phyloP scores from a whole-genome alignment of 2,797 vertebrate species.

The Siniperca undulata region DNA sequence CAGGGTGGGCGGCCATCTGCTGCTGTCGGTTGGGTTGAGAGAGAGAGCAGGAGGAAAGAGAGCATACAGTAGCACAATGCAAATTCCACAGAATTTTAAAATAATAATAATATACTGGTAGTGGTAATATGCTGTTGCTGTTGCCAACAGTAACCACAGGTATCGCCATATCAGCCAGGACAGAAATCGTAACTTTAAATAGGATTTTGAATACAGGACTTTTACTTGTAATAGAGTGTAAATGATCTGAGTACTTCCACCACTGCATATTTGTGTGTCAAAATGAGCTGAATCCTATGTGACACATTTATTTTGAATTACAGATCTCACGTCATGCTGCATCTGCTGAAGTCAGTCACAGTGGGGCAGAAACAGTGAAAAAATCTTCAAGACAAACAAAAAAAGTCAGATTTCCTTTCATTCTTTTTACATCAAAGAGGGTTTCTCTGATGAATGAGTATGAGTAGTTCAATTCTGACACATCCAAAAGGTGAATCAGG shows the following conservation, averaged over 20 bases:
- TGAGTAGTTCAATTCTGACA: background rate
- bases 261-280: slow-evolving; percentile 5
- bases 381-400: slow-evolving; percentile 14
- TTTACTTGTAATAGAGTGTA: background rate
- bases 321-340: background rate
- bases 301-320: background rate
- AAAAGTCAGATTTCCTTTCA: slow-evolving; percentile 5
- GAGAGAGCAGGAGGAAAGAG: too few relatives aligned
- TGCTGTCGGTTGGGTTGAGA: too few relatives aligned
- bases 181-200: background rate
- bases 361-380: background rate
- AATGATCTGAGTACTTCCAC: background rate
- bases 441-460: background rate
- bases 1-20: too few relatives aligned
- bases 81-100: too few relatives aligned
- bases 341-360: slow-evolving; percentile 13
- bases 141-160: background rate
- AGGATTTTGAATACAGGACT: background rate
- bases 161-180: background rate
- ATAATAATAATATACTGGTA: too few relatives aligned
- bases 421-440: background rate
- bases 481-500: background rate
- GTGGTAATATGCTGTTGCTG: background rate
- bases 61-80: too few relatives aligned
- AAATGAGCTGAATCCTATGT: background rate